Conservation (phyloP, 92 coral and sea anemone genomes). For the Pocillopora meandrina region DNA sequence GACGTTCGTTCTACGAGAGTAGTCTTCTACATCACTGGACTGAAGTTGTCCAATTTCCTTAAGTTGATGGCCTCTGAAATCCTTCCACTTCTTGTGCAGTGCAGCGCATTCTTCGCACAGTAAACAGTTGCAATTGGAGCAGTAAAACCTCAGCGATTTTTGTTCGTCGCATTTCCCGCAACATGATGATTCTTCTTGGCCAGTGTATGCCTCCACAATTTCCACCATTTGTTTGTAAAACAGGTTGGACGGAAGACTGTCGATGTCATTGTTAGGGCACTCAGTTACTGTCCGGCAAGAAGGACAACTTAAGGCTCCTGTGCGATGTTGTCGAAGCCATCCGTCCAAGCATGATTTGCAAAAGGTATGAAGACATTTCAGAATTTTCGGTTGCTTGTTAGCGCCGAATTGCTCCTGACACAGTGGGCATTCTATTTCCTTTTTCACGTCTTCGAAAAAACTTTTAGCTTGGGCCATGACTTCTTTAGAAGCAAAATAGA, state of each 20-base stretch:
- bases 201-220: not conserved
- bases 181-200: no score
- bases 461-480: not conserved
- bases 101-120: not conserved
- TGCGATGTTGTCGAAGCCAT: constrained; percentile 16
- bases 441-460: not conserved
- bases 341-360: constrained; percentile 26
- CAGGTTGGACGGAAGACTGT: no score
- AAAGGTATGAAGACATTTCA: constrained; percentile 30
- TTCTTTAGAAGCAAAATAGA: not conserved
- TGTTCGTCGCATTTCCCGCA: no score
- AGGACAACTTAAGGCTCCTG: not conserved
- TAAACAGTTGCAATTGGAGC: constrained; percentile 1
- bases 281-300: no score
- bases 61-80: not conserved
- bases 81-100: not conserved
- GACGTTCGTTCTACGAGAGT: not conserved
- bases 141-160: not conserved
- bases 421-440: constrained; percentile 17
- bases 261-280: no score
- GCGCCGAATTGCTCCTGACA: constrained; percentile 30
- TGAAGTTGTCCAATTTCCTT: constrained; percentile 1
- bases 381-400: constrained; percentile 21
- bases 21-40: not conserved
- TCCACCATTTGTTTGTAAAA: not conserved